phyloP scores from a whole-genome alignment of 2,797 vertebrate species.

The Buphagus erythrorhynchus region DNA sequence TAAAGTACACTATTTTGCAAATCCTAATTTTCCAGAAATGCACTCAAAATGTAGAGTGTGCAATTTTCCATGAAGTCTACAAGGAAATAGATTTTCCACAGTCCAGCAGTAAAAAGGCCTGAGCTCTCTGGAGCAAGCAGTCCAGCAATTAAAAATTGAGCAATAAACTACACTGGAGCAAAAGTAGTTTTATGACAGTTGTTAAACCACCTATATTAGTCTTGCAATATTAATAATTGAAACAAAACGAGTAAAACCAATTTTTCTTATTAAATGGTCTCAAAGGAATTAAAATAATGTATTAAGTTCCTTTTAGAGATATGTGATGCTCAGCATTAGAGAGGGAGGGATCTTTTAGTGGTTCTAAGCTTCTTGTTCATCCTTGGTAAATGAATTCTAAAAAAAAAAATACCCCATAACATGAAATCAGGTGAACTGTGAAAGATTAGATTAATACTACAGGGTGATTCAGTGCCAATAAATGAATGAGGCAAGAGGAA shows the following conservation, averaged over 20 bases:
- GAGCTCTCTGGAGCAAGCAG: not conserved
- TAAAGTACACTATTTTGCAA: not conserved
- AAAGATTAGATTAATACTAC: constrained; percentile 43
- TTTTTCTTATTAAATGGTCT: not conserved
- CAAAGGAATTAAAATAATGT: constrained; percentile 22
- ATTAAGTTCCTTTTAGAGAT: constrained; percentile 3
- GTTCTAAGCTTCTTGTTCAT: not conserved
- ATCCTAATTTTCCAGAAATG: not conserved
- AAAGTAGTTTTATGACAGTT: constrained; percentile 5
- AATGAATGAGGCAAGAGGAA: not conserved
- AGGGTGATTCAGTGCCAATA: constrained; percentile 10
- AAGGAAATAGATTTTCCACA: not conserved
- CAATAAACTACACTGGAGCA: not conserved
- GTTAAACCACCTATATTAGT: not conserved
- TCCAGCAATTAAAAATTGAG: not conserved
- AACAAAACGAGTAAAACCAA: not conserved
- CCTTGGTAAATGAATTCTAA: constrained; percentile 21
- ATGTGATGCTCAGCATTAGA: not conserved
- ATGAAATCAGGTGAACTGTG: constrained; percentile 1
- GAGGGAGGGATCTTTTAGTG: not conserved
- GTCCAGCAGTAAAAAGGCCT: not conserved
- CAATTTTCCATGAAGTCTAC: not conserved
- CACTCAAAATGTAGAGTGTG: not conserved
- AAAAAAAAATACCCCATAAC: not conserved
- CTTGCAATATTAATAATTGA: constrained; percentile 10